A percentile compares a stretch with the other conserved stretches of the same genome.
Evolutionary conservation across 2,888 invertebrate species (phyloP).

Genomic region (Barypeithes pellucidus): DNA sequence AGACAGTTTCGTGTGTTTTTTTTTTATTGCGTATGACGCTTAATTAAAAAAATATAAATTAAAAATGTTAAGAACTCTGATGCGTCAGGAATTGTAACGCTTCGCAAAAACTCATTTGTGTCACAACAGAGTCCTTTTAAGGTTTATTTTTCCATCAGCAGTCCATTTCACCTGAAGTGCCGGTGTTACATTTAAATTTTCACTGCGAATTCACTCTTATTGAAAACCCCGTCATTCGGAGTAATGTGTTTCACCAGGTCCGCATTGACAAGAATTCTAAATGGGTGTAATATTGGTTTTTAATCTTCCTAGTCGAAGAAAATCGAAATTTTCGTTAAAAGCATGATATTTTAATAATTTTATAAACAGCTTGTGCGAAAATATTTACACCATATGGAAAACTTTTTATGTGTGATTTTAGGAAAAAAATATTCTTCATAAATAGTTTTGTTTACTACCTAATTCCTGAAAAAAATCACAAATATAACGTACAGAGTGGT

Average conservation of each 20-base stretch:
- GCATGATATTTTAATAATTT: no score
- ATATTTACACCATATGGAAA: no score
- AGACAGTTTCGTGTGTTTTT: no score
- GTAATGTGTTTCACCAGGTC: slow-evolving; percentile 33
- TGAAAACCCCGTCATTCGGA: slow-evolving; percentile 40
- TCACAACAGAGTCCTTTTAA: slow-evolving; percentile 26
- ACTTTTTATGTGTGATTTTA: no score
- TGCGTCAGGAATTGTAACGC: neutral
- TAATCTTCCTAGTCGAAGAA: neutral
- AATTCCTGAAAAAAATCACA: no score
- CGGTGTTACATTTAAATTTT: slow-evolving; percentile 50
- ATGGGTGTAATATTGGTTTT: neutral
- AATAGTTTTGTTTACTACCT: no score
- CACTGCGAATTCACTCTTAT: slow-evolving; percentile 39
- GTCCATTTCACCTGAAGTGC: slow-evolving; percentile 46
- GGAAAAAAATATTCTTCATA: no score
- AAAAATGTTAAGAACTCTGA: neutral
- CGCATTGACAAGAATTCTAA: neutral
- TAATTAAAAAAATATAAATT: no score
- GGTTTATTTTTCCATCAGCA: slow-evolving; percentile 41
- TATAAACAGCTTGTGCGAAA: no score
- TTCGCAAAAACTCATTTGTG: slow-evolving; percentile 32
- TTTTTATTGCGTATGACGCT: no score
- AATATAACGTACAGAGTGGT: no score
- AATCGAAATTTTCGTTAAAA: no score